A percentile compares a stretch with the other conserved stretches of the same genome.
These are phyloP conservation scores for Hydrophis major DNA, from an alignment of 2,797 vertebrate genomes.

Conservation along the genomic window DNA sequence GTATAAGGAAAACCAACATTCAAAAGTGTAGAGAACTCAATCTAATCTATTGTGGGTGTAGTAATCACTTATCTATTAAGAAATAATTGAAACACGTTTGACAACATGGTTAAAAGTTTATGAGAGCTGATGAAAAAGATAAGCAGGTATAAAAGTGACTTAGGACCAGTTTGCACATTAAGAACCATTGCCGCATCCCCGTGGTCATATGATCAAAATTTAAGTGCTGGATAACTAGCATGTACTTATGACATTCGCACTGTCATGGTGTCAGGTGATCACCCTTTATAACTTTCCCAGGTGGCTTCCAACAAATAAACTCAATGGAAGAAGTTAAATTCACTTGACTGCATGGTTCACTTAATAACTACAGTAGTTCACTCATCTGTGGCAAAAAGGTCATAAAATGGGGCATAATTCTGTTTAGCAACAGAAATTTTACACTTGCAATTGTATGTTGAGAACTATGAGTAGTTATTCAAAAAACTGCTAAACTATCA, in stretches of 20 bases:
- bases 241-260: neutral
- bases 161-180: neutral
- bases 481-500: constrained; percentile 30
- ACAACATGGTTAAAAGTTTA: constrained; percentile 3
- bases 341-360: neutral
- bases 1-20: neutral
- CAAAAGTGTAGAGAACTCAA: neutral
- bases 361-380: neutral
- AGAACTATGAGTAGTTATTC: neutral
- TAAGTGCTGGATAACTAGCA: neutral
- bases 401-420: neutral
- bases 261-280: neutral
- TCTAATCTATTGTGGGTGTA: constrained; percentile 7
- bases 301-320: neutral
- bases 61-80: neutral
- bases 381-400: neutral
- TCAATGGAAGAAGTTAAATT: neutral
- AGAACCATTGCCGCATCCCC: neutral
- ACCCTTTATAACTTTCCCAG: neutral
- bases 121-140: neutral
- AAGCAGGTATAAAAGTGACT: neutral
- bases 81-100: constrained; percentile 5
- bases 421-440: neutral
- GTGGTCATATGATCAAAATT: neutral
- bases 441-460: neutral